These are phyloP conservation scores for Drosophila flavopinicola DNA, from an alignment of 2,888 invertebrate genomes.

Conservation along the genomic window DNA sequence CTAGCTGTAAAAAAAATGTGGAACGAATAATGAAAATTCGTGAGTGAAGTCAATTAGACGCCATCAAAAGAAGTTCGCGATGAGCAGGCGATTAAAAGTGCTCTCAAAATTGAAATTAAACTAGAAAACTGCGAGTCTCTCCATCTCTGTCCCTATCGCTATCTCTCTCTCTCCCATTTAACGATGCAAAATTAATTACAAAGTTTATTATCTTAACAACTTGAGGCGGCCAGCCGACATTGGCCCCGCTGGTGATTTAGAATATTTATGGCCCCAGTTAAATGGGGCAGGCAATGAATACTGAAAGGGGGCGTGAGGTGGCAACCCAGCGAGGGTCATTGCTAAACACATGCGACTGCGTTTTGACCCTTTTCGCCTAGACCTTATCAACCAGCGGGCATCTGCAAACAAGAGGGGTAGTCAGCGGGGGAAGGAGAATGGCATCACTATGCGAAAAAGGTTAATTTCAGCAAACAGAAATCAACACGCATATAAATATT, in stretches of 20 bases:
- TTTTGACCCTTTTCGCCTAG: constrained; percentile 68
- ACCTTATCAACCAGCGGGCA: constrained; percentile 69
- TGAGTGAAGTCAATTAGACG: constrained; percentile 71
- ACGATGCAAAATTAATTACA: constrained; percentile 80
- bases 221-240: constrained; percentile 53
- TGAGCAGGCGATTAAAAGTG: constrained; percentile 48
- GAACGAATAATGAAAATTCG: constrained; percentile 49
- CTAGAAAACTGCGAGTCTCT: constrained; percentile 16
- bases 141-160: neutral
- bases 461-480: constrained; percentile 80
- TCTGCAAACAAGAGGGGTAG: constrained; percentile 30
- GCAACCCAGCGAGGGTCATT: neutral
- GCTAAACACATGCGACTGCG: constrained; percentile 42
- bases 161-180: constrained; percentile 40
- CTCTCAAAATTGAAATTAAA: constrained; percentile 39
- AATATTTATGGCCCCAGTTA: constrained; percentile 78
- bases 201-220: constrained; percentile 80
- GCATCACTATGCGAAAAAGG: constrained; percentile 54
- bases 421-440: neutral
- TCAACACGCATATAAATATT: constrained; percentile 83
- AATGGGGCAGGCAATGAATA: constrained; percentile 72
- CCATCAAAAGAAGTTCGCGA: constrained; percentile 35
- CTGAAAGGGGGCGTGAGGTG: neutral
- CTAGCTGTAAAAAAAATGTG: constrained; percentile 40
- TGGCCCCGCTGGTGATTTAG: constrained; percentile 72